Conservation (phyloP, 2,113 vertebrate genomes). For the Bujurquina vittata region DNA sequence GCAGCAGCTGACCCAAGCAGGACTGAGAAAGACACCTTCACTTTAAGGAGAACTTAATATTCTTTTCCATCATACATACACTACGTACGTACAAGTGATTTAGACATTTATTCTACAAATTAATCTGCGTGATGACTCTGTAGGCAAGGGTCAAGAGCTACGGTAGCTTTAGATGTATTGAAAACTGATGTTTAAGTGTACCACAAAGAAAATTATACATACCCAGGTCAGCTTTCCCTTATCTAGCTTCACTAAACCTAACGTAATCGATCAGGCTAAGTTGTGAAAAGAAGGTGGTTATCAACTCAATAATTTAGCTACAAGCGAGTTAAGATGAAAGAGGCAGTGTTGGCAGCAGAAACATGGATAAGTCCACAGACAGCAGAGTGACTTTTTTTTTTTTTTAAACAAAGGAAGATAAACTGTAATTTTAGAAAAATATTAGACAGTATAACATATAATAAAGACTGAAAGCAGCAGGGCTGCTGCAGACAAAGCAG, state of each 20-base stretch:
- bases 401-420: not conserved
- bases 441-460: not conserved
- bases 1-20: not conserved
- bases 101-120: not conserved
- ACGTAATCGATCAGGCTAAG: not conserved
- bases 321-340: not conserved
- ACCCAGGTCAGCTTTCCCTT: not conserved
- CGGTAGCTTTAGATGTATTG: not conserved
- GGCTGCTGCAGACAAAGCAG: not conserved
- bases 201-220: not conserved
- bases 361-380: not conserved
- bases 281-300: not conserved
- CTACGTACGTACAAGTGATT: rapidly evolving
- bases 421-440: not conserved
- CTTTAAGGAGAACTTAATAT: too few species aligned
- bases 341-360: not conserved
- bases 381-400: not conserved
- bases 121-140: not conserved
- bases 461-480: not conserved
- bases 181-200: not conserved
- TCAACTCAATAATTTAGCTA: not conserved
- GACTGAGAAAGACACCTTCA: too few species aligned
- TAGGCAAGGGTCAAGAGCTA: not conserved
- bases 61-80: not conserved
- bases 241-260: not conserved